phyloP scores from a whole-genome alignment of 2,888 invertebrate genomes.

The Acanthosepion esculentum region DNA sequence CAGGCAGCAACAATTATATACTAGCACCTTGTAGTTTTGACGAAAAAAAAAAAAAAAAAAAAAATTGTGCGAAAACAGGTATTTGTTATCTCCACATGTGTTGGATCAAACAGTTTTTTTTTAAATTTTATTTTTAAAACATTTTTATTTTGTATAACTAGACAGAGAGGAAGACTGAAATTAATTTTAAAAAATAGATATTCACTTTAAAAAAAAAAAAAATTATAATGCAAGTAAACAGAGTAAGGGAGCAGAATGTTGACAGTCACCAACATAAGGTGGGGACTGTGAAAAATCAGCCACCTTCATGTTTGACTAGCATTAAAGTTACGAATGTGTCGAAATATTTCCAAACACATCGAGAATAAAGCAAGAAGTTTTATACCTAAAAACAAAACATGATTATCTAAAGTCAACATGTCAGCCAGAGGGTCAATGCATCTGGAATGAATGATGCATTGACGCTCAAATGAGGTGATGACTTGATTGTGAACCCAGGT shows the following conservation, averaged over 20 bases:
- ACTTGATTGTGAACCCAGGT: not conserved
- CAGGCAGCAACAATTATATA: slow-evolving; percentile 33
- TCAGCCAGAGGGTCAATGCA: not conserved
- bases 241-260: not conserved
- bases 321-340: not conserved
- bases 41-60: slow-evolving; percentile 15
- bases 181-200: not conserved
- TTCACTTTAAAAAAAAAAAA: not conserved
- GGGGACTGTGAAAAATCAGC: not conserved
- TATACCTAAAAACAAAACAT: not conserved
- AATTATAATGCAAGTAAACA: not conserved
- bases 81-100: not conserved
- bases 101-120: not conserved
- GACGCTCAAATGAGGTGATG: too few species aligned
- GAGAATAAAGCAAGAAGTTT: not conserved
- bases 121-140: not conserved
- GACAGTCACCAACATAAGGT: not conserved
- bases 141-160: not conserved
- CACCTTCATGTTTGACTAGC: not conserved
- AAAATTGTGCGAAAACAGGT: not conserved
- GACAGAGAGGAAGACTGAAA: slow-evolving; percentile 7
- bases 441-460: not conserved
- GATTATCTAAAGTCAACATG: not conserved
- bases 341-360: not conserved
- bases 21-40: slow-evolving; percentile 12